These are phyloP conservation scores for Plumapathes pennacea DNA, from an alignment of 92 coral and sea anemone genomes.

Conservation along the genomic window DNA sequence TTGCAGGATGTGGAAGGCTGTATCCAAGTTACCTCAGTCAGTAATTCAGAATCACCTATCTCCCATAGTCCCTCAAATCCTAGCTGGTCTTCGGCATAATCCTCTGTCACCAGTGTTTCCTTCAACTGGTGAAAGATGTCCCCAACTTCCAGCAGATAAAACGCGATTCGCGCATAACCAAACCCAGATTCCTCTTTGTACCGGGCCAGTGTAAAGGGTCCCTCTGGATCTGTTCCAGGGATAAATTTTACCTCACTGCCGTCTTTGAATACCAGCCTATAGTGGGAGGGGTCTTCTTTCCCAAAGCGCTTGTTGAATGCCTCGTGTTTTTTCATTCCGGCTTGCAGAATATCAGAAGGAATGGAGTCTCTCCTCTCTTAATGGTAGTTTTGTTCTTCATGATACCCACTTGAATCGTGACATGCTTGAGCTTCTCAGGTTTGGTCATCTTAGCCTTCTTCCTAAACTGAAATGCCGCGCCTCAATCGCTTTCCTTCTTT, in stretches of 20 bases:
- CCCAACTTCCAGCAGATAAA: conserved; percentile 35
- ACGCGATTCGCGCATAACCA: conserved; percentile 47
- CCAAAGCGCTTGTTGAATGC: conserved; percentile 43
- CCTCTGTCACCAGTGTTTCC: conserved; percentile 9
- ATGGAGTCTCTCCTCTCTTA: conserved; percentile 51
- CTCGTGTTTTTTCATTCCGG: conserved; percentile 41
- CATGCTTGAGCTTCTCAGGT: no score
- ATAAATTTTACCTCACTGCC: conserved; percentile 39
- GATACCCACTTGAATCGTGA: conserved; percentile 47
- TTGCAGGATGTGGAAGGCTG: no score
- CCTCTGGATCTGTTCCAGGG: conserved; percentile 52
- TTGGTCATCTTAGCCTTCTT: no score
- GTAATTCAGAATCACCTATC: no score
- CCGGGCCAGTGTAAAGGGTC: conserved; percentile 42
- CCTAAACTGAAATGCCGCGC: no score
- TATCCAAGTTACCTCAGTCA: no score
- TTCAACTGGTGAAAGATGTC: conserved; percentile 19
- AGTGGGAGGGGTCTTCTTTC: conserved; percentile 14
- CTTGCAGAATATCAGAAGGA: conserved; percentile 24
- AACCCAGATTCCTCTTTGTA: conserved; percentile 58
- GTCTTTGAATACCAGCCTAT: conserved; percentile 49
- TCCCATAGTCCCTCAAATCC: no score
- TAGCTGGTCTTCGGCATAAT: no score
- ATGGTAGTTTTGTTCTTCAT: conserved; percentile 28
- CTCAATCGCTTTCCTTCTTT: no score